Conservation (phyloP, 2,797 vertebrate genomes). For the Streptopelia turtur region DNA sequence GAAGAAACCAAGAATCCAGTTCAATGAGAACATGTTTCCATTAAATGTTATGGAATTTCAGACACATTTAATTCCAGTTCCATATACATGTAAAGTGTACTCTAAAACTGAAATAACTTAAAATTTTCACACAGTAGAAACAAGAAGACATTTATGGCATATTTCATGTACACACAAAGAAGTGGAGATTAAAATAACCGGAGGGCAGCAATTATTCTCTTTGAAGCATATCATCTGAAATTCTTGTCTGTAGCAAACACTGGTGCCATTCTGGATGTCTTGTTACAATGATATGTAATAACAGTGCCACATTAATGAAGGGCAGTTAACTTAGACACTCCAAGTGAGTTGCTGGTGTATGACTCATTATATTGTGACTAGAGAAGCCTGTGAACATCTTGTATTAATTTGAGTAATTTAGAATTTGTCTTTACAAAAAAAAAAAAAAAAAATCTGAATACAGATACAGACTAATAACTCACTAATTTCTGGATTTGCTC, state of each 20-base stretch:
- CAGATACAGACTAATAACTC: neutral
- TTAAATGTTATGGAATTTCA: neutral
- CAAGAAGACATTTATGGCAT: neutral
- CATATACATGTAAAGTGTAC: neutral
- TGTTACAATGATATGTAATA: neutral
- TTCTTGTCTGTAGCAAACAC: neutral
- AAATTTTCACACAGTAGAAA: neutral
- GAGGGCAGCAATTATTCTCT: neutral
- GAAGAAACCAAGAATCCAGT: neutral
- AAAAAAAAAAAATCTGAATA: neutral
- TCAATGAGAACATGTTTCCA: neutral
- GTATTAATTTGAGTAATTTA: slow-evolving; percentile 13
- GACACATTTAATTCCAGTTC: neutral
- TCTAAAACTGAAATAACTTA: neutral
- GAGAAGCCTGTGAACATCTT: slow-evolving; percentile 3
- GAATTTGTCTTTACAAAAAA: neutral
- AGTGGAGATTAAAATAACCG: neutral
- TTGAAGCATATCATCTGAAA: slow-evolving; percentile 5
- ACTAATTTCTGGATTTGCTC: slow-evolving; percentile 21
- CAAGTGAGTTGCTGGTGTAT: neutral
- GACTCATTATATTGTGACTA: slow-evolving; percentile 19
- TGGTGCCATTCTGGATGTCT: neutral
- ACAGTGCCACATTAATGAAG: neutral
- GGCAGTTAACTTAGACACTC: neutral
- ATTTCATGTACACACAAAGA: neutral